These are phyloP conservation scores for Rhagium mordax DNA, from an alignment of 2,888 invertebrate genomes.

Conservation along the genomic window DNA sequence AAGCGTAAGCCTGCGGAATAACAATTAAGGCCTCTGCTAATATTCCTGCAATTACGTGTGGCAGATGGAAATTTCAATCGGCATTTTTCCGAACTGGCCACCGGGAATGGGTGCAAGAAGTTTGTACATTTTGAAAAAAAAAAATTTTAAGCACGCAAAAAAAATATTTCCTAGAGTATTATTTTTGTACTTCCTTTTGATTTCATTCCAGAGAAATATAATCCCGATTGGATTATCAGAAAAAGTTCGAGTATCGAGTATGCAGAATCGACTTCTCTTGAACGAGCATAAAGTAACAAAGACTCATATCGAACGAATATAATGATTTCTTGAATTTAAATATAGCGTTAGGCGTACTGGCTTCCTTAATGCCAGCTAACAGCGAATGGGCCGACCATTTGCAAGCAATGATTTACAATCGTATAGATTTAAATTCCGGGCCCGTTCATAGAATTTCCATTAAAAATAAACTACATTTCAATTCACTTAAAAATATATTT, in stretches of 20 bases:
- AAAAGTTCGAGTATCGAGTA: no score
- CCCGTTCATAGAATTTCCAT: slow-evolving; percentile 32
- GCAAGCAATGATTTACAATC: slow-evolving; percentile 55
- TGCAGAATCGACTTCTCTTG: no score
- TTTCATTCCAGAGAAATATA: no score
- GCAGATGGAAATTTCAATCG: background rate
- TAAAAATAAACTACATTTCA: slow-evolving; percentile 24
- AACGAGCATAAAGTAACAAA: no score
- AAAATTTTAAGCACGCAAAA: no score
- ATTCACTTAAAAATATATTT: slow-evolving; percentile 1
- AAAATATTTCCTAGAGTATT: no score
- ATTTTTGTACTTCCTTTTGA: no score
- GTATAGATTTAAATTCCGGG: slow-evolving; percentile 35
- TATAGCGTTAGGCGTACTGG: slow-evolving; percentile 40
- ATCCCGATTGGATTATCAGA: no score
- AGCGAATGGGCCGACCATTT: slow-evolving; percentile 57
- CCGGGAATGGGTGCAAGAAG: no score
- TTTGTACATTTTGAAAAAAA: no score
- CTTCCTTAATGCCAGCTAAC: slow-evolving; percentile 56
- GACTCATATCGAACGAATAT: slow-evolving; percentile 38
- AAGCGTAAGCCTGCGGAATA: slow-evolving; percentile 1
- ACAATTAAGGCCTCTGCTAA: background rate
- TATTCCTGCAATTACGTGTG: background rate
- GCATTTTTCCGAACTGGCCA: background rate
- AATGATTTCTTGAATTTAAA: slow-evolving; percentile 46